These are phyloP conservation scores for Nemurella pictetii DNA, from an alignment of 2,888 invertebrate genomes.

Conservation along the genomic window DNA sequence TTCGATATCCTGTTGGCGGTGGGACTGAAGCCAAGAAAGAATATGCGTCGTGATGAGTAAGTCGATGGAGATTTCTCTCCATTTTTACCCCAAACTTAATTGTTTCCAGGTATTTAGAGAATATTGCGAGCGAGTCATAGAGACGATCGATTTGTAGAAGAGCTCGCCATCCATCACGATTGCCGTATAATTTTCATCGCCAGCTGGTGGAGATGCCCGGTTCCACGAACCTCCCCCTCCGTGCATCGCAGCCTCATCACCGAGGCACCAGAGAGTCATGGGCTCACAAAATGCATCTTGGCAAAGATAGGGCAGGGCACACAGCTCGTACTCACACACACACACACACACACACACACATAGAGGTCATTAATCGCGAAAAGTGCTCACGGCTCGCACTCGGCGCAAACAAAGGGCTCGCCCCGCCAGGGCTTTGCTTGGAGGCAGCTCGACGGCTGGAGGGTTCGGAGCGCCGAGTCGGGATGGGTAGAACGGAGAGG, in stretches of 20 bases:
- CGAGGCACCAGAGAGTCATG: too few species aligned
- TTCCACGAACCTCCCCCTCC: neutral
- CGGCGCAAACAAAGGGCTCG: neutral
- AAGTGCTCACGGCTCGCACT: neutral
- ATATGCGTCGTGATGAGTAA: slow-evolving; percentile 40
- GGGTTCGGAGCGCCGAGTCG: neutral
- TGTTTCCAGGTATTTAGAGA: neutral
- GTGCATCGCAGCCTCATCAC: neutral
- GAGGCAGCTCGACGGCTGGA: neutral
- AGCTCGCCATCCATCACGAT: neutral
- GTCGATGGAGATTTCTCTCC: neutral
- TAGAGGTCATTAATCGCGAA: neutral
- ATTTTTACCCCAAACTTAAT: neutral
- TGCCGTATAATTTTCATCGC: neutral
- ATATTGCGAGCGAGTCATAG: neutral
- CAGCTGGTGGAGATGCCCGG: neutral
- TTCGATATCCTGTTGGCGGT: slow-evolving; percentile 60
- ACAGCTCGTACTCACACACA: too few species aligned
- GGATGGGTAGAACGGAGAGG: neutral
- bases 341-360: too few species aligned
- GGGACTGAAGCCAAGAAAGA: slow-evolving; percentile 56
- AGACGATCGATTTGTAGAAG: neutral
- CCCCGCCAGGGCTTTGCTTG: neutral
- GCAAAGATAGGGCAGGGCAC: neutral
- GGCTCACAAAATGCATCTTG: neutral